Conservation (phyloP, 2,113 vertebrate genomes). For the Agelaius tricolor region DNA sequence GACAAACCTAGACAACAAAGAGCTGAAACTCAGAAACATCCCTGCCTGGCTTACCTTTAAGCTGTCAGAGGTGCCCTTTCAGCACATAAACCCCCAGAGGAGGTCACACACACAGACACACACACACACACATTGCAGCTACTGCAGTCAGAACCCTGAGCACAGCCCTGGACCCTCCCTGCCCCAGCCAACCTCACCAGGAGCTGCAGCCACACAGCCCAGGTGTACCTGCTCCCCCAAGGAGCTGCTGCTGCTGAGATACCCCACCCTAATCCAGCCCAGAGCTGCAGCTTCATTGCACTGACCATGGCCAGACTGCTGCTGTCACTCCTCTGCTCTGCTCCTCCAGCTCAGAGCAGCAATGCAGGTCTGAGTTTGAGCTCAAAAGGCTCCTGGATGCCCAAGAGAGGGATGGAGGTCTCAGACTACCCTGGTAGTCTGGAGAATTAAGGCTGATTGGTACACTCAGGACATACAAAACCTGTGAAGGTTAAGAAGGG, state of each 20-base stretch:
- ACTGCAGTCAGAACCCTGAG: rapidly evolving
- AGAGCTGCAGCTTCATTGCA: rapidly evolving
- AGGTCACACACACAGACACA: not conserved
- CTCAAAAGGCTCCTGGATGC: not conserved
- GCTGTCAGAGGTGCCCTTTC: not conserved
- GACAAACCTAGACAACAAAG: not conserved
- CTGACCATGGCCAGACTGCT: rapidly evolving
- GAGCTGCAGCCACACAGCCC: not conserved
- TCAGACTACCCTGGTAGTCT: not conserved
- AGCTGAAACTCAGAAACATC: not conserved
- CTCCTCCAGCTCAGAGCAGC: not conserved
- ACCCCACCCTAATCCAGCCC: not conserved
- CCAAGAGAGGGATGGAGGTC: not conserved
- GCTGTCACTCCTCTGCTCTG: not conserved
- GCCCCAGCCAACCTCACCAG: rapidly evolving
- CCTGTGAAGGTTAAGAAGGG: not conserved
- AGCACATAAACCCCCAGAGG: not conserved
- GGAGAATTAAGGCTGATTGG: not conserved
- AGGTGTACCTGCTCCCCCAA: not conserved
- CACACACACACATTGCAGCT: not conserved
- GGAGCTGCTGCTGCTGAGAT: not conserved
- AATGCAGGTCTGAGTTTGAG: rapidly evolving
- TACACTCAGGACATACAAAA: not conserved
- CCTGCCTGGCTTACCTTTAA: not conserved
- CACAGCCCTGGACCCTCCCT: rapidly evolving